Conservation (phyloP, 2,113 vertebrate species). For the Austrofundulus limnaeus region DNA sequence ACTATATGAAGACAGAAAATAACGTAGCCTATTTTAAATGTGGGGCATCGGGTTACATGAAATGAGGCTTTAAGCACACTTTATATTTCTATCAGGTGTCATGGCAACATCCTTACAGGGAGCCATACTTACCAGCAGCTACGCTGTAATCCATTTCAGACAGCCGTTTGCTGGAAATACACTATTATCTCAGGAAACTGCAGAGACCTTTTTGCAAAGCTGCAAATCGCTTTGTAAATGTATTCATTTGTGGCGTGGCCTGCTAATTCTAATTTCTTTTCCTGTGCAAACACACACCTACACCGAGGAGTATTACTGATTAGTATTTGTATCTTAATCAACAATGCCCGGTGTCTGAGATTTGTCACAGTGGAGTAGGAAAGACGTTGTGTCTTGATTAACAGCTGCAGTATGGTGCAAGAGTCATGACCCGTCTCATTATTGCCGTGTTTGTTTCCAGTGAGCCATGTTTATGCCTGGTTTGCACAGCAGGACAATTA, state of each 20-base stretch:
- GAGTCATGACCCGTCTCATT: not conserved
- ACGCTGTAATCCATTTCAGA: constrained; percentile 45
- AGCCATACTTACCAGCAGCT: constrained; percentile 50
- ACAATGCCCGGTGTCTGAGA: constrained; percentile 25
- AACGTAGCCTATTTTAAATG: constrained; percentile 56
- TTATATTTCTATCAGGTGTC: constrained; percentile 59
- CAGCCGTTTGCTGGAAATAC: constrained; percentile 39
- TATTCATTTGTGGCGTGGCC: constrained; percentile 6
- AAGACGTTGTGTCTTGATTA: constrained; percentile 27
- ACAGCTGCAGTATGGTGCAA: constrained; percentile 2
- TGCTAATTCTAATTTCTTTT: constrained; percentile 14
- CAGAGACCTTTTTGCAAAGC: constrained; percentile 25
- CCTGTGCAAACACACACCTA: constrained; percentile 1
- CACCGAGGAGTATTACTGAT: constrained; percentile 15
- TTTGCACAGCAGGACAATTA: no score
- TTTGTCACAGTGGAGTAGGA: constrained; percentile 36
- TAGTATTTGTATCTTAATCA: constrained; percentile 46
- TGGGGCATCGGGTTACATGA: constrained; percentile 57
- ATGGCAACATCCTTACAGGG: constrained; percentile 58
- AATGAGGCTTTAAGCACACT: constrained; percentile 48
- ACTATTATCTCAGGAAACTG: constrained; percentile 39
- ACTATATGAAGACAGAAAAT: constrained; percentile 39
- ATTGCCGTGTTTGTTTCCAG: not conserved
- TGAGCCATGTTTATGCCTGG: not conserved
- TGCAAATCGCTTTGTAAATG: constrained; percentile 7